Conservation (phyloP, 2,113 vertebrate species). For the Ptilonorhynchus violaceus region DNA sequence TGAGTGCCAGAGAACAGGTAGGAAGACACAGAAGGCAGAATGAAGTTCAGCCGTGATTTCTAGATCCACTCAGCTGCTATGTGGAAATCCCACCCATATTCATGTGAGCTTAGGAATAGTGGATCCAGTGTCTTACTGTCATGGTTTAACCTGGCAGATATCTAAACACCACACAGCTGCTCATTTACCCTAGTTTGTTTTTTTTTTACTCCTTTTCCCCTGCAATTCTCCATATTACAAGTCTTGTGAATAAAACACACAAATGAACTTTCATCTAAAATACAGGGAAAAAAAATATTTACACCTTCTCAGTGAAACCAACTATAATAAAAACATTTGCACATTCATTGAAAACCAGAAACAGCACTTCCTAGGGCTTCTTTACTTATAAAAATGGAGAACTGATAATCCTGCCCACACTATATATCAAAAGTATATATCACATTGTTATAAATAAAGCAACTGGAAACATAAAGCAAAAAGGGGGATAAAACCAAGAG, state of each 20-base stretch:
- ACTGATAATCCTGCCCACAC: not conserved
- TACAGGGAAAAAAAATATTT: not conserved
- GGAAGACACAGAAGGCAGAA: not conserved
- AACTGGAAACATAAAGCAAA: not conserved
- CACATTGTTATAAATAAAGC: not conserved
- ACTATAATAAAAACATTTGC: not conserved
- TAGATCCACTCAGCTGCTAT: not conserved
- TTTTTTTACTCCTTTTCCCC: not conserved
- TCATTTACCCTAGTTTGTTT: not conserved
- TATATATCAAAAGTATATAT: not conserved
- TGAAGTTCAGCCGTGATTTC: not conserved
- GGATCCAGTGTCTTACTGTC: not conserved
- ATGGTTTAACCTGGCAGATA: not conserved
- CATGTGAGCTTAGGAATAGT: not conserved
- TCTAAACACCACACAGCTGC: not conserved
- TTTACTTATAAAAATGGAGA: not conserved
- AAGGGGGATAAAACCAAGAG: not conserved
- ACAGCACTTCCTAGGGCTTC: not conserved
- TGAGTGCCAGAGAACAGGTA: not conserved
- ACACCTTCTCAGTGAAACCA: not conserved
- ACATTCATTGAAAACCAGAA: not conserved
- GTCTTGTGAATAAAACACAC: not conserved
- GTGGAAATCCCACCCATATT: not conserved
- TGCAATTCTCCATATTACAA: not conserved
- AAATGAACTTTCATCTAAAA: not conserved